Evolutionary conservation across 2,888 invertebrate genomes (phyloP), one percentile per base, ranked within the genome.

Genomic region (Pristionchus mayeri): DNA sequence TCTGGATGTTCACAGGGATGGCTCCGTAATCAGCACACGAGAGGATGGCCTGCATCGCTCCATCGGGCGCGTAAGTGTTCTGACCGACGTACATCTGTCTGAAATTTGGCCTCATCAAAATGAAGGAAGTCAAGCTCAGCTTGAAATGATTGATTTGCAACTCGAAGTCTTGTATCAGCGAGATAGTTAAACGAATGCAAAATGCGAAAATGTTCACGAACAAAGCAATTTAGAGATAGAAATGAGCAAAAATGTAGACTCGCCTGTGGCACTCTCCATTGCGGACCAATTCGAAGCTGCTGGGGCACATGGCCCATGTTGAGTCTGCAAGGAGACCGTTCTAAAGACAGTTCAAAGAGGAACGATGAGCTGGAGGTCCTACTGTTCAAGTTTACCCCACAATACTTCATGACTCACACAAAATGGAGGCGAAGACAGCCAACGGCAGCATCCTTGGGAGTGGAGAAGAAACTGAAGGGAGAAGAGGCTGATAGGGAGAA

Each of bases 261-360:
- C 44, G 13, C 71, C 24, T 71, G 71, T 71, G 44, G n/a, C 71
- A 71, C 40, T 71, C 40, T 24, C 71, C 71, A 71, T 71, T 71
- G 40, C 71, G 40, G 4, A 71, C 71, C 0, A 71, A 40, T 9
- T 71, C 71, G 40, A 71, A 71, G 21, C 71, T 40, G 4, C n/a
- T 71, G 13, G 71, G 71, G 24, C 71, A 71, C 1, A 24, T 9
- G 7, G 71, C 71, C 40, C 9, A 44, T 3, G 40, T 24, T 1
- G n/a, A n/a, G 3, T 21, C 71, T 71, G 71, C 6, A 71, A 63
- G n/a, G 24, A 11, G 1, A 34, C 0, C 6, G 4, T 1, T 57
- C 3, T 24, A 13, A 2, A 30, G n/a, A 27, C n/a, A 16, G 27
- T 2, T 2, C 21, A 4, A n/a, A 6, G 1, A n/a, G 24, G 16